phyloP scores from a whole-genome alignment of 2,888 invertebrate genomes.

The Dasysyrphus tricinctus region DNA sequence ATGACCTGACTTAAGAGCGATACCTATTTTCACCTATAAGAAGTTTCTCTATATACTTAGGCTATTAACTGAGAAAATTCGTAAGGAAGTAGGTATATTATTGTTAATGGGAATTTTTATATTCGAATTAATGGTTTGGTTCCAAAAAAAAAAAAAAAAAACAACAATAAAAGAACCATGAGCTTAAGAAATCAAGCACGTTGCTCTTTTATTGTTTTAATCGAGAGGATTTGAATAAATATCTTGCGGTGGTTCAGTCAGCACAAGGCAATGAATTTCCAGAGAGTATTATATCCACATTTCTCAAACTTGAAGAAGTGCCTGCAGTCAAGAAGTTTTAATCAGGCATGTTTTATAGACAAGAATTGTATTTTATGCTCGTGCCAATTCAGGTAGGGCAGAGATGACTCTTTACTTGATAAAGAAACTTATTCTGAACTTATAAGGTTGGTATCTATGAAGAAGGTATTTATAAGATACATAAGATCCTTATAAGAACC shows the following conservation, averaged over 20 bases:
- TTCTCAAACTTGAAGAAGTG: background rate
- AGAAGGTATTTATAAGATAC: background rate
- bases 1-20: background rate
- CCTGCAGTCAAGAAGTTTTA: background rate
- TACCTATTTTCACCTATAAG: background rate
- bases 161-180: background rate
- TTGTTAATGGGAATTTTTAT: slow-evolving; percentile 21
- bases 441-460: too few relatives aligned
- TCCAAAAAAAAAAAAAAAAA: too few relatives aligned
- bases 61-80: background rate
- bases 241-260: background rate
- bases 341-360: background rate
- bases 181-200: slow-evolving; percentile 15
- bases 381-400: background rate
- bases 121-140: background rate
- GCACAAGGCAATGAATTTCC: background rate
- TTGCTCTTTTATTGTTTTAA: slow-evolving; percentile 8
- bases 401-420: too few relatives aligned
- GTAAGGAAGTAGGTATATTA: background rate
- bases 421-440: background rate
- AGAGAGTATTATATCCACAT: background rate
- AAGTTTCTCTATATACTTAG: background rate
- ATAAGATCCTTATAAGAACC: background rate
- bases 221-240: slow-evolving; percentile 1
- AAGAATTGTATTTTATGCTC: background rate